These are phyloP conservation scores for Coenonympha glycerion DNA, from an alignment of 2,888 invertebrate species.

Conservation along the genomic window DNA sequence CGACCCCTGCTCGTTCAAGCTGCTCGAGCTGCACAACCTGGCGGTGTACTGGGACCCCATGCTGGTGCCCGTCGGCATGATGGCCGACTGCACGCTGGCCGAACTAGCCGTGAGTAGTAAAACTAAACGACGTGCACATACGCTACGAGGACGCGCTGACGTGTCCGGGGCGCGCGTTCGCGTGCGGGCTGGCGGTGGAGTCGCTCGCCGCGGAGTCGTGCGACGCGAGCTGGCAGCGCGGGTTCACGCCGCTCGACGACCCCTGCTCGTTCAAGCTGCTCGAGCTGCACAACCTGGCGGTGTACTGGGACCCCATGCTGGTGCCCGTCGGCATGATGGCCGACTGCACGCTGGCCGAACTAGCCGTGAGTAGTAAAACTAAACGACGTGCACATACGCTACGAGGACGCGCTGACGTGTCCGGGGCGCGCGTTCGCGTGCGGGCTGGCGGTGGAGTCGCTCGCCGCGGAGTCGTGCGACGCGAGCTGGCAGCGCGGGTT, in stretches of 20 bases:
- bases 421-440: slow-evolving; percentile 84
- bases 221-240: slow-evolving; percentile 88
- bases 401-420: slow-evolving; percentile 89
- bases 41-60: slow-evolving; percentile 94
- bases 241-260: slow-evolving; percentile 79
- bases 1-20: slow-evolving; percentile 85
- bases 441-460: slow-evolving; percentile 89
- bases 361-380: slow-evolving; percentile 82
- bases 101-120: slow-evolving; percentile 83
- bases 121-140: too few relatives aligned
- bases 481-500: slow-evolving; percentile 87
- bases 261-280: slow-evolving; percentile 89
- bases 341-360: slow-evolving; percentile 79
- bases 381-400: too few relatives aligned
- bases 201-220: slow-evolving; percentile 94
- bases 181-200: slow-evolving; percentile 91
- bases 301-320: slow-evolving; percentile 91
- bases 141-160: slow-evolving; percentile 93
- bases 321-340: slow-evolving; percentile 78
- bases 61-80: slow-evolving; percentile 70
- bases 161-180: slow-evolving; percentile 81
- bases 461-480: slow-evolving; percentile 96
- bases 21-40: slow-evolving; percentile 91
- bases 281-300: slow-evolving; percentile 89
- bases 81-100: slow-evolving; percentile 79